These are phyloP conservation scores for Peromyscus melanophrys DNA, from an alignment of 2,797 vertebrate species.

Conservation along the genomic window DNA sequence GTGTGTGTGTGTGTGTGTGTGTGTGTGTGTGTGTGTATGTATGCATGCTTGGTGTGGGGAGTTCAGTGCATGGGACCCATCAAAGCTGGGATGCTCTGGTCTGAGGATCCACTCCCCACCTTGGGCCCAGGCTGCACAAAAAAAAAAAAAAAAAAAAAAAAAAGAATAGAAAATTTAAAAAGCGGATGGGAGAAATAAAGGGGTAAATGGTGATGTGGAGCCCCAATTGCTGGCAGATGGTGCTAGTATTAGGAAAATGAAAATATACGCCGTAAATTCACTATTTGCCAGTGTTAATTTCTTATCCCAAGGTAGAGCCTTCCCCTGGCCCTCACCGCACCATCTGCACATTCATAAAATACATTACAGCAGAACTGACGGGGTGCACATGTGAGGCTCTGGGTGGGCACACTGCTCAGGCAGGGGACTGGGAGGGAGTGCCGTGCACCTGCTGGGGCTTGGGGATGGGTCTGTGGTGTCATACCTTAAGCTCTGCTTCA, in stretches of 20 bases:
- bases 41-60: neutral
- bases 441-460: neutral
- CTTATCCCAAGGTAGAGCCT: slow-evolving; percentile 93
- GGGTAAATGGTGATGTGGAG: slow-evolving; percentile 74
- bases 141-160: too few relatives aligned
- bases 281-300: slow-evolving; percentile 92
- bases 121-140: neutral
- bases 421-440: rapidly evolving
- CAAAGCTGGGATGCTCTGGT: neutral
- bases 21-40: too few relatives aligned
- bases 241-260: slow-evolving; percentile 92
- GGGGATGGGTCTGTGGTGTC: neutral
- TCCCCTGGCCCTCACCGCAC: slow-evolving; percentile 88
- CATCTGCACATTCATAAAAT: slow-evolving; percentile 91
- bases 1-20: too few relatives aligned
- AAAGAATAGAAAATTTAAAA: neutral
- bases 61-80: neutral
- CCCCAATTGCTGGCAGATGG: slow-evolving; percentile 93
- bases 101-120: neutral
- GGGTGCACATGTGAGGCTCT: slow-evolving; percentile 60
- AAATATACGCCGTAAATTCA: slow-evolving; percentile 93
- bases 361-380: slow-evolving; percentile 84
- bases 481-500: neutral
- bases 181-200: slow-evolving; percentile 58
- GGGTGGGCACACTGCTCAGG: neutral